Conservation (phyloP, 2,888 invertebrate genomes). For the Synergus laeviventris region DNA sequence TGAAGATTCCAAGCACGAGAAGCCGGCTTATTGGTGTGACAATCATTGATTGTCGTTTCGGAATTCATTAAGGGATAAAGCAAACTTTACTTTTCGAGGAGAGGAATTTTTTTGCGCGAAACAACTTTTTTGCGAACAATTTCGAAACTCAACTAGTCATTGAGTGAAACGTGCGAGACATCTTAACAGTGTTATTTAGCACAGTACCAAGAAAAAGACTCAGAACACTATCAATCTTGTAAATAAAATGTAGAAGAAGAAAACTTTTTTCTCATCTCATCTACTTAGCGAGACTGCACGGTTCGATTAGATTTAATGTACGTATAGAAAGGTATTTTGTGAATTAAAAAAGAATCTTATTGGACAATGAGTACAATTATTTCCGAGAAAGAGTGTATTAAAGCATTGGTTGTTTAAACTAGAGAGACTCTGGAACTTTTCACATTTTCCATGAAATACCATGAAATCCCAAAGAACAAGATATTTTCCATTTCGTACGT, state of each 20-base stretch:
- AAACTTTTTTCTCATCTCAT: neutral
- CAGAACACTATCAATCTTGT: slow-evolving; percentile 34
- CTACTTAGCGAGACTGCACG: neutral
- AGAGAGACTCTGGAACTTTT: neutral
- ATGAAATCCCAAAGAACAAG: neutral
- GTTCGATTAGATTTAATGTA: neutral
- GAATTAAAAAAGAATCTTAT: neutral
- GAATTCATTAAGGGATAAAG: slow-evolving; percentile 29
- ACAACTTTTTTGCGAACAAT: slow-evolving; percentile 37
- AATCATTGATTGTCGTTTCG: slow-evolving; percentile 22
- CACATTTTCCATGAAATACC: slow-evolving; percentile 3
- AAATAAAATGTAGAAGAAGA: slow-evolving; percentile 11
- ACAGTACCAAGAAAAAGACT: slow-evolving; percentile 34
- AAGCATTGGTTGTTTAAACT: neutral
- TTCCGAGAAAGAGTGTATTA: neutral
- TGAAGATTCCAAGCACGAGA: slow-evolving; percentile 13
- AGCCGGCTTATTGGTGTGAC: neutral
- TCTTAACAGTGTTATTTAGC: slow-evolving; percentile 39
- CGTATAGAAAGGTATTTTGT: neutral
- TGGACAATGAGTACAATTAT: neutral
- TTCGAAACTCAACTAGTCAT: slow-evolving; percentile 37
- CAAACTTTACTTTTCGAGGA: slow-evolving; percentile 32
- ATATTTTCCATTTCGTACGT: slow-evolving; percentile 55
- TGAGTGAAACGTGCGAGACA: slow-evolving; percentile 38
- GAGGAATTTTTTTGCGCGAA: slow-evolving; percentile 26